Evolutionary conservation across 92 coral and sea anemone genomes (phyloP).

Genomic region (Blastomussa wellsi): DNA sequence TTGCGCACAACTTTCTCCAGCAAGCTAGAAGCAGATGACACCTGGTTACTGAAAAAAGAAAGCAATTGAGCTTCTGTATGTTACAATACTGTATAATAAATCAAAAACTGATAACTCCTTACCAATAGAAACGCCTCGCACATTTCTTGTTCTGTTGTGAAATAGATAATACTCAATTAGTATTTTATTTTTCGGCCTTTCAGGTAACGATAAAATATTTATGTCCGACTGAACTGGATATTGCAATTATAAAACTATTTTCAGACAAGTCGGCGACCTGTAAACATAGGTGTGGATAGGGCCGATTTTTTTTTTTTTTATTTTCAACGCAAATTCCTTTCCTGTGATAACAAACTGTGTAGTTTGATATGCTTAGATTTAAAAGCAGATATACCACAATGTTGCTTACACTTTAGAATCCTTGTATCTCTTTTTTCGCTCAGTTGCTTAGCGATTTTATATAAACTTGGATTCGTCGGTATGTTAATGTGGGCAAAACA

Average conservation of each 20-base stretch:
- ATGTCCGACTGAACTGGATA: constrained; percentile 56
- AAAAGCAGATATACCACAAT: constrained; percentile 13
- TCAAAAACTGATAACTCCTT: constrained; percentile 43
- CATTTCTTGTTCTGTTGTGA: constrained; percentile 53
- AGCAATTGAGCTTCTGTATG: constrained; percentile 36
- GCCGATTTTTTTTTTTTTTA: not conserved
- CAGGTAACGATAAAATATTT: constrained; percentile 73
- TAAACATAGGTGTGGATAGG: constrained; percentile 30
- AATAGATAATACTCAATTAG: constrained; percentile 71
- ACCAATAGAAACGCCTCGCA: constrained; percentile 44
- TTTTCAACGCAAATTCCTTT: constrained; percentile 16
- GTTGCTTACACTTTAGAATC: constrained; percentile 15
- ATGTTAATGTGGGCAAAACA: constrained; percentile 43
- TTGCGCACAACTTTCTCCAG: constrained; percentile 11
- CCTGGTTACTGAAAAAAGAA: constrained; percentile 51
- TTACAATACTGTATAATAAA: constrained; percentile 48
- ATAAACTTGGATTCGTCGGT: constrained; percentile 53
- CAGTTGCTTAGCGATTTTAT: constrained; percentile 59
- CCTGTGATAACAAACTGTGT: constrained; percentile 29
- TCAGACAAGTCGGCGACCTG: constrained; percentile 39
- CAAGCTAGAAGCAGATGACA: constrained; percentile 18
- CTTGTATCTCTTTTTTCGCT: constrained; percentile 42
- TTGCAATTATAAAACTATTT: constrained; percentile 65
- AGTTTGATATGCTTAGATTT: constrained; percentile 26
- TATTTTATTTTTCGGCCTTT: constrained; percentile 79